Conservation (phyloP, 2,797 vertebrate genomes). For the Lepilemur septentrionalis region DNA sequence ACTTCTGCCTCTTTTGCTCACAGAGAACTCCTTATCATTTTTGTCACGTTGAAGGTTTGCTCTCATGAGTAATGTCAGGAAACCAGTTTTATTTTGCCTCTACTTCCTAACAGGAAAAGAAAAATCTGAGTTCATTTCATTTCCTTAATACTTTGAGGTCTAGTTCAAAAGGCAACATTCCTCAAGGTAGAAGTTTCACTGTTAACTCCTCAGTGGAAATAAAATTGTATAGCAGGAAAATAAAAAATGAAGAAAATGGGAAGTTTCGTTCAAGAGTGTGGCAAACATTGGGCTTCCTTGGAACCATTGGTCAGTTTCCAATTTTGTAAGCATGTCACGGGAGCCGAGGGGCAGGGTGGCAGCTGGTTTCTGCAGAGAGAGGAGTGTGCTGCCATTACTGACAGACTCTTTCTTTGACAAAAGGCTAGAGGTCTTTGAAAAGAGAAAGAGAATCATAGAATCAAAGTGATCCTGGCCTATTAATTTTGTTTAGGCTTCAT, state of each 20-base stretch:
- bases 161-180: conserved; percentile 59
- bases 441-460: not conserved
- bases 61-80: conserved; percentile 72
- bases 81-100: conserved; percentile 61
- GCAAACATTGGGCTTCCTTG: not conserved
- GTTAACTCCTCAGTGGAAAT: conserved; percentile 40
- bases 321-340: not conserved
- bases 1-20: conserved; percentile 25
- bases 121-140: conserved; percentile 51
- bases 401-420: not conserved
- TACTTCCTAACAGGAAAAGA: conserved; percentile 59
- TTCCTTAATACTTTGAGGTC: conserved; percentile 64
- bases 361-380: not conserved
- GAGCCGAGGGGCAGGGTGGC: not conserved
- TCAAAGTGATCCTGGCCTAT: not conserved
- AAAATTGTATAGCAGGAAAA: not conserved
- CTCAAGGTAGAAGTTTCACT: not conserved
- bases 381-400: not conserved
- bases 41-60: conserved; percentile 50
- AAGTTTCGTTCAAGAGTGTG: not conserved
- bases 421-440: not conserved
- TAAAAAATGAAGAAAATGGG: not conserved
- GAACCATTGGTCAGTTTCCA: not conserved
- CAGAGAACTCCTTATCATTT: conserved; percentile 54
- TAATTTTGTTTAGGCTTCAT: not conserved